Evolutionary conservation across 2,113 vertebrate species (phyloP).

Genomic region (Gymnogyps californianus): DNA sequence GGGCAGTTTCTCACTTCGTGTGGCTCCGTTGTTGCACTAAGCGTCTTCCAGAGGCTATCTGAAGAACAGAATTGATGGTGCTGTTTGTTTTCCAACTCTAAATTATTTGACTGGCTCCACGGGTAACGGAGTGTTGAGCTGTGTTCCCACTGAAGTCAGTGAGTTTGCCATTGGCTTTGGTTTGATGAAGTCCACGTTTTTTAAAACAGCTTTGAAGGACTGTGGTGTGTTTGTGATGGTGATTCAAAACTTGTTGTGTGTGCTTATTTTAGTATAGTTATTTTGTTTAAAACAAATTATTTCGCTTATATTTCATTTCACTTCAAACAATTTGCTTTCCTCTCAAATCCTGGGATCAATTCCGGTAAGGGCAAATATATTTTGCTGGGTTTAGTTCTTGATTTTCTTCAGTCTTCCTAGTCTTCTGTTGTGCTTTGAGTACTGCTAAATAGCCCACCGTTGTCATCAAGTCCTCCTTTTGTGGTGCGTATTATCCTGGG

Average conservation of each 20-base stretch:
- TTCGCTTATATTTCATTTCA: neutral
- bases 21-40: neutral
- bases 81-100: neutral
- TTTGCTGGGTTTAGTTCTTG: neutral
- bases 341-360: neutral
- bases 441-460: neutral
- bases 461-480: neutral
- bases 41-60: neutral
- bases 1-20: neutral
- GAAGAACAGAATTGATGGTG: neutral
- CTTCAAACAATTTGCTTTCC: neutral
- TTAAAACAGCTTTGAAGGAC: neutral
- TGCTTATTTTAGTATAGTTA: neutral
- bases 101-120: neutral
- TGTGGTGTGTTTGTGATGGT: neutral
- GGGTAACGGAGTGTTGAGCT: neutral
- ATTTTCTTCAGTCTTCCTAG: neutral
- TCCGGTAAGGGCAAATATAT: neutral
- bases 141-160: neutral
- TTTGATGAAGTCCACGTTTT: neutral
- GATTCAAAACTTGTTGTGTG: neutral
- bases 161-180: neutral
- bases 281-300: neutral
- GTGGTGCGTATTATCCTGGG: neutral
- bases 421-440: neutral